These are phyloP conservation scores for Remorina albescens DNA, from an alignment of 2,797 vertebrate species.

Conservation along the genomic window DNA sequence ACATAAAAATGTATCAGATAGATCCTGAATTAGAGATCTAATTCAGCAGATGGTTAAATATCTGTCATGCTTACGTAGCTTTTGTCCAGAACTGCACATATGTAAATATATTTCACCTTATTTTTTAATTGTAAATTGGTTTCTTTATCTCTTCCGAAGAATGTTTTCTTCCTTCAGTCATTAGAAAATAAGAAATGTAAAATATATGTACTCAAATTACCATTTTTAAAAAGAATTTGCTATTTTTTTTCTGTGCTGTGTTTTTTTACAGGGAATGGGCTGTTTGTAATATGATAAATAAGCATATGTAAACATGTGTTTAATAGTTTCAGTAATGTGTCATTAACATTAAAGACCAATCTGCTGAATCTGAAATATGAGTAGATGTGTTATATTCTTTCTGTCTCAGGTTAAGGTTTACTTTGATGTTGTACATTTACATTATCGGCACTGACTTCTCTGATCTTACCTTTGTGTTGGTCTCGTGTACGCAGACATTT, in stretches of 20 bases:
- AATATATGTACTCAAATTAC: neutral
- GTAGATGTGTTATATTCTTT: neutral
- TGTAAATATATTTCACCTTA: constrained; percentile 26
- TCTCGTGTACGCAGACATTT: neutral
- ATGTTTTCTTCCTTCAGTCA: neutral
- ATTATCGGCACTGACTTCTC: too few relatives aligned
- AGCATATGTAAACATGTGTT: neutral
- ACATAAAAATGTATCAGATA: neutral
- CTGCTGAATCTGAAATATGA: neutral
- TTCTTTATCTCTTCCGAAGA: neutral
- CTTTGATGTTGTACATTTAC: too few relatives aligned
- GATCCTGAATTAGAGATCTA: neutral
- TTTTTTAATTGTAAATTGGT: neutral
- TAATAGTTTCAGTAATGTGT: neutral
- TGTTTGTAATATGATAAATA: too few relatives aligned
- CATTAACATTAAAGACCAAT: neutral
- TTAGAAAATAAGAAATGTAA: neutral
- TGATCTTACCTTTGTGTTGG: too few relatives aligned
- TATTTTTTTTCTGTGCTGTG: neutral
- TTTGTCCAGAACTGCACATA: constrained; percentile 1
- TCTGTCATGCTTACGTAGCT: neutral
- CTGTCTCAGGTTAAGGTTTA: too few relatives aligned
- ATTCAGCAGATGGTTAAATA: neutral
- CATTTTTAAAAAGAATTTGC: too few relatives aligned
- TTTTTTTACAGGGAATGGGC: too few relatives aligned